Conservation (phyloP, 1,140 invertebrate genomes). For the Leptinotarsa lineolata region DNA sequence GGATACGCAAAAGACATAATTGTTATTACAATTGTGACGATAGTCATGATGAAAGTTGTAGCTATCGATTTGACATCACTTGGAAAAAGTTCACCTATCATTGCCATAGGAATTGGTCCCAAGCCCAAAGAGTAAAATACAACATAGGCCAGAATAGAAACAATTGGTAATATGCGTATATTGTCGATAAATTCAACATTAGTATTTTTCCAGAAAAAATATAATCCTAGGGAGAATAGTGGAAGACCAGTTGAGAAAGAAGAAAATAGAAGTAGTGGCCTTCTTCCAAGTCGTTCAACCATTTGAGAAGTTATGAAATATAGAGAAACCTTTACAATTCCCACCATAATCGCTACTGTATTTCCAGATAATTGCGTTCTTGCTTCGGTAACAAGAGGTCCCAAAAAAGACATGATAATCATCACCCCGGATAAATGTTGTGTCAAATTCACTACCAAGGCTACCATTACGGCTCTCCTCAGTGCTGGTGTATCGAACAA, state of each 20-base stretch:
- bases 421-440: not conserved
- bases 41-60: too few relatives aligned
- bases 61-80: too few relatives aligned
- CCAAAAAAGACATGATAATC: constrained; percentile 9
- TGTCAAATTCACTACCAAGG: not conserved
- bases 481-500: not conserved
- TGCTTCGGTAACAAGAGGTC: not conserved
- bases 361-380: not conserved
- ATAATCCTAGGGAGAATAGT: not conserved
- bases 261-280: not conserved
- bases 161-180: not conserved
- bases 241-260: not conserved
- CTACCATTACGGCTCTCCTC: not conserved
- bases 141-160: not conserved
- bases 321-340: not conserved
- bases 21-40: too few relatives aligned
- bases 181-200: not conserved
- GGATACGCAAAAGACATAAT: too few relatives aligned
- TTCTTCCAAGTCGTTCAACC: not conserved
- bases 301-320: not conserved
- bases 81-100: too few relatives aligned
- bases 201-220: constrained; percentile 1
- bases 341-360: not conserved
- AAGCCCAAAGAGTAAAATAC: not conserved
- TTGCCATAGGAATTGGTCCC: constrained; percentile 9